Evolutionary conservation across 2,888 invertebrate species (phyloP).

Genomic region (Thera obeliscata): DNA sequence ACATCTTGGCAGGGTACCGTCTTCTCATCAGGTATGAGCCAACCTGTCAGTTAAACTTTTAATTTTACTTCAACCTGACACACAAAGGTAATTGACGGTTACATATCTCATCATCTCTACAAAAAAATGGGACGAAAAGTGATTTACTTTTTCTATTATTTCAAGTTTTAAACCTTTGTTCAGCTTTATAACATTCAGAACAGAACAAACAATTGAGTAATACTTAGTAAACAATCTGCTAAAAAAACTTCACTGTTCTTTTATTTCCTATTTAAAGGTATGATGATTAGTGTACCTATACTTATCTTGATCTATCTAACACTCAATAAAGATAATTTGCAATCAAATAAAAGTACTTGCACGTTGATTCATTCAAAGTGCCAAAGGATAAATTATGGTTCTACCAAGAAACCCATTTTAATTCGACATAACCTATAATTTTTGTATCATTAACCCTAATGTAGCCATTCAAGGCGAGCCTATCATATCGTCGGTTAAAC

Average conservation of each 20-base stretch:
- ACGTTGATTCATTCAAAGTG: slow-evolving; percentile 24
- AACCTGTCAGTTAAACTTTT: slow-evolving; percentile 42
- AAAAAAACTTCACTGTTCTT: background rate
- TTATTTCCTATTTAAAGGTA: background rate
- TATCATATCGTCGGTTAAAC: slow-evolving; percentile 46
- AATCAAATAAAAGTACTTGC: slow-evolving; percentile 12
- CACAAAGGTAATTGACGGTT: slow-evolving; percentile 46
- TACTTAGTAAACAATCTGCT: background rate
- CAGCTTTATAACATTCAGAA: background rate
- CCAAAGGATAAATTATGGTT: slow-evolving; percentile 22
- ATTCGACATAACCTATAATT: slow-evolving; percentile 42
- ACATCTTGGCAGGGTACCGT: slow-evolving; percentile 42
- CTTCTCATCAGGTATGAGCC: slow-evolving; percentile 48
- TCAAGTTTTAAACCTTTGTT: background rate
- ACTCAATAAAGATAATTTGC: slow-evolving; percentile 25
- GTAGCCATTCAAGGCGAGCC: slow-evolving; percentile 43
- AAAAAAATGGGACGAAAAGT: slow-evolving; percentile 13
- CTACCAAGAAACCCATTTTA: slow-evolving; percentile 36
- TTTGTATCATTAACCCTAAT: slow-evolving; percentile 43
- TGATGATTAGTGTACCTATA: background rate
- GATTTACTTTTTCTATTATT: background rate
- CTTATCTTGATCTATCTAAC: slow-evolving; percentile 10
- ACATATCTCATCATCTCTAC: slow-evolving; percentile 31
- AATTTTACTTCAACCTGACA: slow-evolving; percentile 37
- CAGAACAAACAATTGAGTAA: background rate